Evolutionary conservation across 2,113 vertebrate genomes (phyloP), one percentile per base, ranked within the genome.

Genomic region (Panthera uncia): DNA sequence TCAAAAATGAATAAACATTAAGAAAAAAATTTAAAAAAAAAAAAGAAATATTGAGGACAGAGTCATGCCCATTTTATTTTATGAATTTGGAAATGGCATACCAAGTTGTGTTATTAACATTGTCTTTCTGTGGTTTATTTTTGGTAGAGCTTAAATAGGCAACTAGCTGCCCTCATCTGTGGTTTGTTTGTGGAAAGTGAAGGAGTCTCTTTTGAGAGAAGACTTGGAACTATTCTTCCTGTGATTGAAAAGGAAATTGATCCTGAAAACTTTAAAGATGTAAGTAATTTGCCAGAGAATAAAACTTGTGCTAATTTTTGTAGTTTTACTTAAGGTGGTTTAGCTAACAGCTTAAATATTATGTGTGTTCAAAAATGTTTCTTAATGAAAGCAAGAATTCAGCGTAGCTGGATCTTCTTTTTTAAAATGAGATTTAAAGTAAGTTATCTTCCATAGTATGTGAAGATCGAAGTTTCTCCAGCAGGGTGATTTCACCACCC

Each of bases 121-220:
- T 85, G 14, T 69, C 76, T 91, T 83, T 4, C 73, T 55, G n/a
- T 93, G 61, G 12, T 86, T 96, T 94, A 1, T 82, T 63, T 45
- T 89, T 97, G 95, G 14, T 95, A 99, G 99, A 97, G 98, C 78
- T 98, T 98, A 66, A 99, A 99, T 94, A 99, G 98, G 84, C 99
- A 99, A 45, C 98, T 99, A 45, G 99, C 99, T 10, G 99, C 99
- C 76, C 99, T 99, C 96, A 92, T 99, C 0, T 99, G 99, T 1
- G 99, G 99, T 19, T 98, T 99, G 87, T 99, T 99, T 80, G 99
- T 99, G 81, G 99, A 99, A 98, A 99, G 99, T 31, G 99, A 99
- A 41, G 99, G 99, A 81, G 98, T 99, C 19, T 97, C 98, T 79
- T 99, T 99, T 97, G 97, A 98, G 96, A 98, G 97, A 45, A 99